Percentiles rank a stretch among this genome's conserved stretches.
phyloP scores from a whole-genome alignment of 1,140 invertebrate species.

The Lerema accius region DNA sequence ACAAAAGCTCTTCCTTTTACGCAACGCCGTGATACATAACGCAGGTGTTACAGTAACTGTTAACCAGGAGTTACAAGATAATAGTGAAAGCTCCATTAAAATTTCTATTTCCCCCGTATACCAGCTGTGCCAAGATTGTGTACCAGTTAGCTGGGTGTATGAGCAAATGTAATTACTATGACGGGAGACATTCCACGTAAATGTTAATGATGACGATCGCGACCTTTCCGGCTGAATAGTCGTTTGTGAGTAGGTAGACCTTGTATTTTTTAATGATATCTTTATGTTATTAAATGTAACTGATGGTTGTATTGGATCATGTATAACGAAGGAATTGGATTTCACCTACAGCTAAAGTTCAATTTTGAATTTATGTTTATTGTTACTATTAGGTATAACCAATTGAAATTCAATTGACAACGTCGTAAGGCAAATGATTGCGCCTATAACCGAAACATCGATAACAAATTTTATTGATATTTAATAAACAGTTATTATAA shows the following conservation, averaged over 20 bases:
- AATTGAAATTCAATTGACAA: too few relatives aligned
- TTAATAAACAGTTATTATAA: too few relatives aligned
- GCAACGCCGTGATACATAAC: constrained; percentile 27
- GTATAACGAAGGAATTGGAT: too few relatives aligned
- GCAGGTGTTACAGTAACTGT: constrained; percentile 24
- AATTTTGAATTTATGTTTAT: too few relatives aligned
- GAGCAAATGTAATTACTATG: constrained; percentile 28
- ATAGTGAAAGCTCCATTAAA: constrained; percentile 33
- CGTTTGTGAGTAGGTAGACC: background rate
- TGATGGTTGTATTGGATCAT: too few relatives aligned
- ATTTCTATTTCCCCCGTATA: constrained; percentile 27
- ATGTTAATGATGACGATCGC: constrained; percentile 20
- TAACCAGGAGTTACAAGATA: constrained; percentile 30
- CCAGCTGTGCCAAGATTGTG: constrained; percentile 30
- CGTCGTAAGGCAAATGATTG: too few relatives aligned
- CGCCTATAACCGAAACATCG: too few relatives aligned
- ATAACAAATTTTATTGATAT: too few relatives aligned
- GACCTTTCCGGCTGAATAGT: constrained; percentile 4
- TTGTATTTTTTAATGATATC: too few relatives aligned
- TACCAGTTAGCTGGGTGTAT: constrained; percentile 22
- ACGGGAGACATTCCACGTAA: constrained; percentile 17
- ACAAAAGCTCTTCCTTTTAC: constrained; percentile 32
- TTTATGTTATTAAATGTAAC: too few relatives aligned
- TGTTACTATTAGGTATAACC: too few relatives aligned
- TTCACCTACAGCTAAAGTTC: too few relatives aligned